Conservation (phyloP, 2,888 invertebrate species). For the Ditula angustiorana region DNA sequence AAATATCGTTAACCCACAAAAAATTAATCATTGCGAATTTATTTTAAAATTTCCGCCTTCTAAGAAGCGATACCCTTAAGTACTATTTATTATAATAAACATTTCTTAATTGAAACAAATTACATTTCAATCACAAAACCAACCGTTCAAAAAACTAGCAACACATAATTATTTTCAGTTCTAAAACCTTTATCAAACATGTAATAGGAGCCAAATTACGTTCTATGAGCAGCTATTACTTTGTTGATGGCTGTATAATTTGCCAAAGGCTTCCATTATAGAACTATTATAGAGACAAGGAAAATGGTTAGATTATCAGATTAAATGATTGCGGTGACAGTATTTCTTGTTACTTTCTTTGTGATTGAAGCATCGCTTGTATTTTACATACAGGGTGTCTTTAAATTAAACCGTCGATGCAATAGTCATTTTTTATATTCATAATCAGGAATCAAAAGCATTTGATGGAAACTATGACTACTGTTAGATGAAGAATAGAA, state of each 20-base stretch:
- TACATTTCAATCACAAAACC: slow-evolving; percentile 26
- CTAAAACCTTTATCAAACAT: neutral
- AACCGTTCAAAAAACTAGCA: slow-evolving; percentile 7
- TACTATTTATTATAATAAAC: no score
- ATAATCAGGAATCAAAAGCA: no score
- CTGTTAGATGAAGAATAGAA: no score
- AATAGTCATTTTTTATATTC: no score
- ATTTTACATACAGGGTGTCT: slow-evolving; percentile 44
- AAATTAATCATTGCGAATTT: no score
- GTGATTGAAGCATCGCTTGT: slow-evolving; percentile 56
- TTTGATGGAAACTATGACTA: no score
- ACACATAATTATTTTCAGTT: neutral
- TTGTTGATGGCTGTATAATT: slow-evolving; percentile 27
- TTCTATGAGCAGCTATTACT: neutral
- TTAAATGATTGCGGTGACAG: slow-evolving; percentile 61
- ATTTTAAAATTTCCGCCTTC: no score
- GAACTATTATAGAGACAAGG: slow-evolving; percentile 47
- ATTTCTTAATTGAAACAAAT: no score
- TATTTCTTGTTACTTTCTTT: slow-evolving; percentile 69
- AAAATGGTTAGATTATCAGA: slow-evolving; percentile 49
- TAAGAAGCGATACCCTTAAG: no score
- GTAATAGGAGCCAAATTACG: neutral
- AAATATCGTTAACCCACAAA: no score
- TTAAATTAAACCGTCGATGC: no score
- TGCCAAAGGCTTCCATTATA: slow-evolving; percentile 15